Evolutionary conservation across 2,113 vertebrate species (phyloP), one percentile per base, ranked within the genome.

Genomic region (Neofelis nebulosa): DNA sequence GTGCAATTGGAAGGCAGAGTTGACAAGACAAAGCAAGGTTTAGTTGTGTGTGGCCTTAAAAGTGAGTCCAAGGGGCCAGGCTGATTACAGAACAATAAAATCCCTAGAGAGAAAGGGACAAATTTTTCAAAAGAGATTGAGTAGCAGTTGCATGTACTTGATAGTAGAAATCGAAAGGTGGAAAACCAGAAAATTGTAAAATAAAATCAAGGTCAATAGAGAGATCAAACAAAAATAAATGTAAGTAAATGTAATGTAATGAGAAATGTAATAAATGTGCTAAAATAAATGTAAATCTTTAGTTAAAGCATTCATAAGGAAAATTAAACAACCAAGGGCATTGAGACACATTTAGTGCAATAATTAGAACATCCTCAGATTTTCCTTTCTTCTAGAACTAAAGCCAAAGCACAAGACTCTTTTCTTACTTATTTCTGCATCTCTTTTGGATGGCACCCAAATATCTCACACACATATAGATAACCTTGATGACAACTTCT

Each of bases 171-270:
- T 19, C 41, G 5, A 88, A 80, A 96, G 5, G 1, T 88, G 21
- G 3, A 66, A 41, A 57, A 73, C 31, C 36, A 63, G 48, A 88
- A 95, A 88, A 50, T 13, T 86, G 3, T 63, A 48, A 93, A 86
- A 88, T 96, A 84, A 74, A 83, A 74, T 86, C 55, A 69, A 82
- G 31, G n/a, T 31, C 57, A 61, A 10, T 61, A 61, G 57, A 61
- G 29, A 92, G n/a, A 74, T 48, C 83, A n/a, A 96, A 31, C 65
- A 16, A 78, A 71, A 95, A 85, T 96, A n/a, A 95, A 38, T 69
- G 13, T 78, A 71, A 96, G 14, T 29, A 65, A 65, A 27, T 74
- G 38, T 29, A 76, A 76, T 19, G 9, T 38, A 48, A 78, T 31
- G 74, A 31, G 27, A 48, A 78, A 31, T 76, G 73, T 76, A 48